A percentile compares a stretch with the other conserved stretches of the same genome.
phyloP scores from a whole-genome alignment of 2,797 vertebrate genomes.

The Coranthus polyacanthus region DNA sequence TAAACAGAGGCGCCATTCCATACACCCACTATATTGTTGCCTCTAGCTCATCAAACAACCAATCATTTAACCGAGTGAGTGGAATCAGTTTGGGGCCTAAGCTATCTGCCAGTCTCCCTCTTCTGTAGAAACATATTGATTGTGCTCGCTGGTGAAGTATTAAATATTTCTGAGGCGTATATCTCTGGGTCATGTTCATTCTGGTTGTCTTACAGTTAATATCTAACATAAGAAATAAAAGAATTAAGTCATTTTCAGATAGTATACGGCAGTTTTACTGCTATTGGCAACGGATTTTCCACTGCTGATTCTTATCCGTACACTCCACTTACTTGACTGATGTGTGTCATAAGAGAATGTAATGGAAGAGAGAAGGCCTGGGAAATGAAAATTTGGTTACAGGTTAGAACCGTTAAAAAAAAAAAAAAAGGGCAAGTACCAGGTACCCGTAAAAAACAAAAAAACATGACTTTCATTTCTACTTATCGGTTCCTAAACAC shows the following conservation, averaged over 20 bases:
- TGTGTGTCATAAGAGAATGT: background rate
- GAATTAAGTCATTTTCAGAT: background rate
- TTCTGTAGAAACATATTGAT: slow-evolving; percentile 60
- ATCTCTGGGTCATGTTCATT: slow-evolving; percentile 35
- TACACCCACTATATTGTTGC: slow-evolving; percentile 1
- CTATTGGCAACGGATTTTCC: background rate
- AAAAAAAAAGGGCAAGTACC: too few relatives aligned
- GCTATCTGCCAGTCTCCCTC: slow-evolving; percentile 13
- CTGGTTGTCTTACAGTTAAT: slow-evolving; percentile 19
- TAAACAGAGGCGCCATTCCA: background rate
- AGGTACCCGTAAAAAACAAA: too few relatives aligned
- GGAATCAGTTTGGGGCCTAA: slow-evolving; percentile 13
- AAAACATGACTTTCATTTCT: too few relatives aligned
- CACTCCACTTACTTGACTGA: too few relatives aligned
- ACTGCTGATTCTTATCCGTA: background rate
- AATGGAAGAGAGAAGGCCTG: background rate
- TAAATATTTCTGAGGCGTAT: slow-evolving; percentile 55
- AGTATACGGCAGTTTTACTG: background rate
- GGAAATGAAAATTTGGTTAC: background rate
- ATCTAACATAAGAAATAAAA: background rate
- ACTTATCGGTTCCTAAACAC: too few relatives aligned
- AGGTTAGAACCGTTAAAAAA: too few relatives aligned
- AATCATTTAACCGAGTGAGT: slow-evolving; percentile 1
- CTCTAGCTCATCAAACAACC: slow-evolving; percentile 40
- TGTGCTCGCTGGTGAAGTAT: slow-evolving; percentile 45